Conservation (phyloP, 2,888 invertebrate species). For the Latrodectus hesperus region DNA sequence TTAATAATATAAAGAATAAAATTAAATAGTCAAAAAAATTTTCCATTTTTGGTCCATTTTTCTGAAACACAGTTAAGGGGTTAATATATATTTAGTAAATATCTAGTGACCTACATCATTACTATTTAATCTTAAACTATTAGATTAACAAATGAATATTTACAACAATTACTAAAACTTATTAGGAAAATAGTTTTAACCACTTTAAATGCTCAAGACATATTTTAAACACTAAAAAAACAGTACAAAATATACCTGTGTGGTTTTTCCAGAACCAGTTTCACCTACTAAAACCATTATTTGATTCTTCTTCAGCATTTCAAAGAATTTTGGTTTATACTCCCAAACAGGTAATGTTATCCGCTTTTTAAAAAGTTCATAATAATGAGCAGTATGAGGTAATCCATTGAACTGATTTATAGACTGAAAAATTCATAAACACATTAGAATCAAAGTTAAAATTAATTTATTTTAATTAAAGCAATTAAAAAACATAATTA, state of each 20-base stretch:
- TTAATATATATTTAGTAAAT: too few species aligned
- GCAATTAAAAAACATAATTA: not conserved
- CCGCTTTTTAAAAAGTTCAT: conserved; percentile 84
- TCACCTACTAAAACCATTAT: conserved; percentile 98
- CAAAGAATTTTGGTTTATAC: conserved; percentile 96
- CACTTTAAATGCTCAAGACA: too few species aligned
- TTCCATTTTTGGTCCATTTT: too few species aligned
- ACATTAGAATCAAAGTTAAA: not conserved
- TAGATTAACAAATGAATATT: too few species aligned
- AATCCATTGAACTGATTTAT: conserved; percentile 81
- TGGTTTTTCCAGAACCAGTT: conserved; percentile 99
- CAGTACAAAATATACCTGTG: conserved; percentile 79
- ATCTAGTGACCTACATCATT: too few species aligned
- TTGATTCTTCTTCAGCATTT: conserved; percentile 92
- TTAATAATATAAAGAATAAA: too few species aligned
- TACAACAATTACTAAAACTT: too few species aligned
- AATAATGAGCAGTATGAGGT: conserved; percentile 87
- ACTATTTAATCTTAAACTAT: too few species aligned
- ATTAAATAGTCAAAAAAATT: too few species aligned
- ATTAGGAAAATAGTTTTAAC: too few species aligned
- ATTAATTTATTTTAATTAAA: not conserved
- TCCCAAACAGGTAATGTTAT: conserved; percentile 98
- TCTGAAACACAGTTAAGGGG: too few species aligned
- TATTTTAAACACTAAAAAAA: too few species aligned
- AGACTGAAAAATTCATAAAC: conserved; percentile 36